phyloP scores from a whole-genome alignment of 2,888 invertebrate species.

The Lymantria dispar region DNA sequence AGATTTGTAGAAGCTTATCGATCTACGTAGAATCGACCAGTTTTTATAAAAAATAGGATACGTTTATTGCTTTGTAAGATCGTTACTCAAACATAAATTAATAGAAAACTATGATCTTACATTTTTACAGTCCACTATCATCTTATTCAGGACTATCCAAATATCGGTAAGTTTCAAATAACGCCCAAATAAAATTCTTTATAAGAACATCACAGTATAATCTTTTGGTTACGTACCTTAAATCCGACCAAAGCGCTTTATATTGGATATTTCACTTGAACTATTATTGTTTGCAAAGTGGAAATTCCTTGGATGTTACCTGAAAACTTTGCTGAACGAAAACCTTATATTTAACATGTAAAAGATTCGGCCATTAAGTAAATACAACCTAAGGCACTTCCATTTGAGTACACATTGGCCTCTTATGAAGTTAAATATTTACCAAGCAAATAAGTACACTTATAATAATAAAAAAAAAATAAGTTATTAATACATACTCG shows the following conservation, averaged over 20 bases:
- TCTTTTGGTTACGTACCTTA: conserved; percentile 15
- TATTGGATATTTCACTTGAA: conserved; percentile 45
- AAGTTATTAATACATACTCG: too few species aligned
- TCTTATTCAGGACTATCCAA: not conserved
- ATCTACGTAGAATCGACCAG: too few species aligned
- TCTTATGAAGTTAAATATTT: conserved; percentile 3
- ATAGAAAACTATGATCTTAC: too few species aligned
- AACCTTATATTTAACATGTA: conserved; percentile 49
- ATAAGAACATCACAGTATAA: conserved; percentile 3
- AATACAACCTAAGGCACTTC: conserved; percentile 18
- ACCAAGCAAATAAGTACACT: not conserved
- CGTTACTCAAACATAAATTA: too few species aligned
- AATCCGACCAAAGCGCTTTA: conserved; percentile 28
- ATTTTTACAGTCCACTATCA: too few species aligned
- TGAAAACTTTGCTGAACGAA: conserved; percentile 47
- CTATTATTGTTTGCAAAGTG: conserved; percentile 50
- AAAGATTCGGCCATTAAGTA: conserved; percentile 50
- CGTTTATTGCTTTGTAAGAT: too few species aligned
- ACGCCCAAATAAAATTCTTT: not conserved
- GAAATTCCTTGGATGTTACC: conserved; percentile 57
- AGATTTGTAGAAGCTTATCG: too few species aligned
- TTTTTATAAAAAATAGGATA: too few species aligned
- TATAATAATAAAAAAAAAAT: not conserved
- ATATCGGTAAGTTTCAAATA: not conserved
- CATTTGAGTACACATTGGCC: conserved; percentile 10